Conservation (phyloP, 2,888 invertebrate genomes). For the Oscheius sp. region DNA sequence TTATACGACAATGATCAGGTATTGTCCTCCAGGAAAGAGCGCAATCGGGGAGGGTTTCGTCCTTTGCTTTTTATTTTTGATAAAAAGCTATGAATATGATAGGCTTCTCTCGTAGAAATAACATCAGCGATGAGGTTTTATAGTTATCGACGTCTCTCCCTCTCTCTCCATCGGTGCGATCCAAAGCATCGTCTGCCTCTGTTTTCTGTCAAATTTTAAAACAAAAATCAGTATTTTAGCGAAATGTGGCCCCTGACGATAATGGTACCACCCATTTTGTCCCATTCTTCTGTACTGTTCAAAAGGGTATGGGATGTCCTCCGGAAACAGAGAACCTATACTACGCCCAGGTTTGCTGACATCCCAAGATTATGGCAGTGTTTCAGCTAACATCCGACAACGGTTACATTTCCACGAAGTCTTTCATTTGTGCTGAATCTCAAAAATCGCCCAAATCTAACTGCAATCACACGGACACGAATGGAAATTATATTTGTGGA, state of each 20-base stretch:
- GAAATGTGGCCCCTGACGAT: too few relatives aligned
- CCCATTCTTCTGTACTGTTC: slow-evolving; percentile 17
- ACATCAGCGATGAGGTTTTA: too few relatives aligned
- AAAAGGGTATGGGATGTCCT: not conserved
- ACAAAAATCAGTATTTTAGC: not conserved
- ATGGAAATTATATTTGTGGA: slow-evolving; percentile 22
- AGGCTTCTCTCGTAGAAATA: too few relatives aligned
- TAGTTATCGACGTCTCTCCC: too few relatives aligned
- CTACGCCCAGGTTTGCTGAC: slow-evolving; percentile 9
- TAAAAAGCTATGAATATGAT: too few relatives aligned
- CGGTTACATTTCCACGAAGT: slow-evolving; percentile 7
- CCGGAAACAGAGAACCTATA: slow-evolving; percentile 18
- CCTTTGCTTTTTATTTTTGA: too few relatives aligned
- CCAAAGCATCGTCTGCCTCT: too few relatives aligned
- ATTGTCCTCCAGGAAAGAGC: too few relatives aligned
- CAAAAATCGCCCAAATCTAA: not conserved
- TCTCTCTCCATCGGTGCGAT: too few relatives aligned
- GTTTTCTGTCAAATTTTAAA: too few relatives aligned
- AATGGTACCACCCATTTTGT: not conserved
- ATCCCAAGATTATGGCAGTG: not conserved
- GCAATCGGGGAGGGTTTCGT: too few relatives aligned
- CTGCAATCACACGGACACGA: slow-evolving; percentile 1
- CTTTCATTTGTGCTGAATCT: slow-evolving; percentile 1
- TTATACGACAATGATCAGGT: slow-evolving; percentile 11
- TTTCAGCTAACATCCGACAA: not conserved